Evolutionary conservation across 1,140 invertebrate species (phyloP), one percentile per base, ranked within the genome.

Genomic region (Drosophila kohkoa): DNA sequence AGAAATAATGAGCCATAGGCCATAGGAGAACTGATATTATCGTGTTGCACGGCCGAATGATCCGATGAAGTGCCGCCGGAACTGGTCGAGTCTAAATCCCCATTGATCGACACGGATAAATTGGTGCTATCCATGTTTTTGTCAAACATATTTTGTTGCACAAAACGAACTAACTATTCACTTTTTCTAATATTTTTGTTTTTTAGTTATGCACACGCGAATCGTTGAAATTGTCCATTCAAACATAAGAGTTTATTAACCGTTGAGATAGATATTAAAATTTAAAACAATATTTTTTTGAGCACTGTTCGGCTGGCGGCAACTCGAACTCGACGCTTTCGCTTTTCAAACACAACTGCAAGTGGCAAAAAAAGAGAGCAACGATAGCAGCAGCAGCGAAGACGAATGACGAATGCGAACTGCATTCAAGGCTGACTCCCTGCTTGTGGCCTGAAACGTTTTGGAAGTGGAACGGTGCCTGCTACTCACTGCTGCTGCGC

Each of bases 41-140:
- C 91, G 62, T 92, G 91, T 35, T 91, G 87, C 45, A 77, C 74
- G 15, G 89, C 77, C 5, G 91, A 91, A 69, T 92, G 90, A 45
- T 92, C 91, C 25, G 91, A 92, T 20, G 77, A 85, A 5, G 91
- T 91, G 79, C 91, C 91, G 78, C 73, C 91, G 81, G 91, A 92
- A 65, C 91, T 92, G 25, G 91, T 92, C 0, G 91, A 92, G 38
- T 92, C 91, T 70, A 92, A 72, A 55, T 92, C 91, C 5, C 91
- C 91, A 59, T 76, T 72, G 2, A 92, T 82, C 13, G 86, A 86
- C 3, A 86, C 86, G 45, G 88, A 91, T 28, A 91, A 68, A 72
- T 77, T 90, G 11, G 82, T 80, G 43, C 69, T 80, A 63, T 92
- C 82, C 90, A 92, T 92, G 63, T 79, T 90, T 55, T 89, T 92